Base-by-base conservation (phyloP, 64 coral and sea anemone genomes). In the Stylophora pistillata region DNA sequence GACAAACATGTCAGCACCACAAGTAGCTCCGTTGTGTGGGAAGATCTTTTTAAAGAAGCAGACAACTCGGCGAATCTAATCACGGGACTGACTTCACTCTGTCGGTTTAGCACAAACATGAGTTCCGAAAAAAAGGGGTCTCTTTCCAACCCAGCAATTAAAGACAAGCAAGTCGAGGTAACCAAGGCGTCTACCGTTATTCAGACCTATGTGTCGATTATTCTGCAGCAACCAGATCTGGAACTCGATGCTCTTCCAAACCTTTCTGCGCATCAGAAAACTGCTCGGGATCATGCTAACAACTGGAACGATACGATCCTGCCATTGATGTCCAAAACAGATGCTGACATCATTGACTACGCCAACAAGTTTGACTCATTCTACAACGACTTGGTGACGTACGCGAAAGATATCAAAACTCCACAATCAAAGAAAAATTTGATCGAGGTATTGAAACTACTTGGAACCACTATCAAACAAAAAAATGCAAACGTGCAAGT, bases 311-410 rank as follows among this genome's bases (percentile, higher is more conserved):
- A 10, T 56, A 93, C 53, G 7, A 62, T 93, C 53, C 25, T 93
- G 17, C 91, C 91, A 52, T 25, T 93, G 56, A 88, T 82, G 71
- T 29, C 77, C 57, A 93, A 93, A 93, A 83, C 91, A 29, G 86
- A 68, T 76, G 86, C 91, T 5, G 91, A 93, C 30, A 76, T 88
- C 29, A 88, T 85, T 28, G 72, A 93, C 33, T 88, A 65, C 33
- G 86, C 85, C 77, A 85, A 86, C 72, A 86, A 91, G 73, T 86
- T 91, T 70, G 81, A 91, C 56, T 56, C 81, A 15, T 78, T 86
- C 58, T 91, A 91, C 53, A 68, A 74, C 25, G 69, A 84, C 89
- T 62, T 92, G 60, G 60, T 87, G 10, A 87, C 82, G 78, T 88
- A 82, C 71, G 91, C 91, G 6, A 93, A 83, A 16, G 91, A 93